Evolutionary conservation across 1,140 invertebrate genomes (phyloP), one percentile per base, ranked within the genome.

Genomic region (Trachelipus rathkii): DNA sequence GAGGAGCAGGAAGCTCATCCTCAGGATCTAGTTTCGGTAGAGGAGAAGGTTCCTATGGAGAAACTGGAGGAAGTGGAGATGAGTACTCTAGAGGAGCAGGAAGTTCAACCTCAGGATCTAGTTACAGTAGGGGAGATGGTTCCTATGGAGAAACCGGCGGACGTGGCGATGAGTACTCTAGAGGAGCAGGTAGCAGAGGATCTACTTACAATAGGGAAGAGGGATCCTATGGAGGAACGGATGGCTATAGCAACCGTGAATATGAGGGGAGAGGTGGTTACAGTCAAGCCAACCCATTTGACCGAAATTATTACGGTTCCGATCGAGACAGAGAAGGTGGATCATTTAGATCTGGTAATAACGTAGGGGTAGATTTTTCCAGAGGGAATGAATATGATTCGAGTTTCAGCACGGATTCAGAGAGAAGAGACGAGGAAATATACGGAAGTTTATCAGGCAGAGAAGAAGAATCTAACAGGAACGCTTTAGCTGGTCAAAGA

Each of bases 81-180:
- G n/a, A 46, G 9, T 50, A 44, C 33, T 21, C 1, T 15, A 8
- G 50, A 60, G 50, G 50, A 19, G 50, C 2, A 60, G 50, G 50
- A 4, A 8, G 50, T 10, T 50, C 46, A 50, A 15, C n/a, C 50
- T 4, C 11, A 19, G 19, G 50, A 60, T 45, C 23, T 73, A 44
- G 72, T 6, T 45, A 7, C 10, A 44, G 33, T 11, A 24, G 45
- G 24, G 15, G n/a, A 45, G 33, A 46, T 8, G n/a, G n/a, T 46
- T 50, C n/a, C 23, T 23, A 44, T n/a, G 72, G 72, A 46, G 46
- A 44, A 74, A 6, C 11, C 0, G 72, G 45, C 53, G 72, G 50
- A 21, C 43, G 66, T 3, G 72, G 50, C n/a, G 50, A 46, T 33
- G n/a, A 46, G 33, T 50, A 44, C 33, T 21, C 50, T 4, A 19